Evolutionary conservation across 92 coral and sea anemone genomes (phyloP), one percentile per base, ranked within the genome.

Genomic region (Epizoanthus ramosus): DNA sequence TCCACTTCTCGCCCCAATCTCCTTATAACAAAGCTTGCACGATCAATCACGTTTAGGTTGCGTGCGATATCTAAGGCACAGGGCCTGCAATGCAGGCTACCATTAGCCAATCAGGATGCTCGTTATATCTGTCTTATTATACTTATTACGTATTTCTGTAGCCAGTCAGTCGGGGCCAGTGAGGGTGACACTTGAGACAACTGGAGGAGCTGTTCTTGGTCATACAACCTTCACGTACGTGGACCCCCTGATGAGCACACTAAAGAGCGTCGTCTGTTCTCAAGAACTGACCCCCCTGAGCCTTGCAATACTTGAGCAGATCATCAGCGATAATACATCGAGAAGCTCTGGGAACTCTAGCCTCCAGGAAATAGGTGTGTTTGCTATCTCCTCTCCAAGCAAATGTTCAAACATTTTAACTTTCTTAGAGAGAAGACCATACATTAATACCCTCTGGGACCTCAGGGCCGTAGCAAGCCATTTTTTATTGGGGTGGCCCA

Each of bases 141-240:
- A 67, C 24, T 5, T 9, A 8, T 65, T 35, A 33, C 39, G 56
- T 12, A 25, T 37, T 59, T 16, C 63, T 77, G 43, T 57, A 77
- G 82, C 71, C 70, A 39, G 28, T 41, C 22, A 60, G 52, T 43
- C 82, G n/a, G 82, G 59, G 8, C 24, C 82, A 21, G 82, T 77
- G 43, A 77, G n/a, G 18, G 82, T 77, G 43, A 77, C 82, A 18
- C 35, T 77, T 12, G 82, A 77, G 68, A 77, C 82, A 13, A 41
- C 70, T 15, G 82, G 82, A 23, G 82, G 82, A 28, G 82, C 82
- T 8, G 70, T 77, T 13, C 82, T 77, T 25, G 82, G 82, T 61
- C 59, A 77, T n/a, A 31, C 59, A 14, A 53, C 25, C 22, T 77
- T 77, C 71, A 21, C 58, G 2, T 77, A 77, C 82, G 1, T 25